A percentile compares a stretch with the other conserved stretches of the same genome.
phyloP scores from a whole-genome alignment of 2,888 invertebrate species.

The Eremobia ochroleuca region DNA sequence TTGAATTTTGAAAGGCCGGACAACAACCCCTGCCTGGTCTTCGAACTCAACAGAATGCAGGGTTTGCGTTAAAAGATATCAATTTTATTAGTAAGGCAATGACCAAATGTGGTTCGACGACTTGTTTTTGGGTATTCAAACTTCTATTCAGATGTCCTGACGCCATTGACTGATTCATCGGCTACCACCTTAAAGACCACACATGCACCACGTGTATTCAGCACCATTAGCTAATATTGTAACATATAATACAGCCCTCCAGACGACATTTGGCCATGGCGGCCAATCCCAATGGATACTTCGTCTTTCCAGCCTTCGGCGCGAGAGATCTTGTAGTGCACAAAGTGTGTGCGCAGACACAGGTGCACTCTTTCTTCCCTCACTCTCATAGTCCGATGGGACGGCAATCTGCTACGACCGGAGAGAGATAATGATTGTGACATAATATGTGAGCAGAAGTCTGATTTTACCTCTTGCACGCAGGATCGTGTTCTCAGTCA shows the following conservation, averaged over 20 bases:
- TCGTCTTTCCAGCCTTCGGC: not conserved
- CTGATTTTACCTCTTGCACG: not conserved
- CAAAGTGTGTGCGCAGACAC: not conserved
- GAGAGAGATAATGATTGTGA: not conserved
- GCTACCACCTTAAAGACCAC: conserved; percentile 3
- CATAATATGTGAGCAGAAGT: not conserved
- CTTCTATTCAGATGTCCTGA: conserved; percentile 27
- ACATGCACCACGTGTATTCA: conserved; percentile 12
- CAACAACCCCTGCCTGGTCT: conserved; percentile 72
- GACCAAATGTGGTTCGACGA: conserved; percentile 20
- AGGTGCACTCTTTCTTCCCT: not conserved
- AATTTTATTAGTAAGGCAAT: conserved; percentile 48
- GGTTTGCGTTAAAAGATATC: conserved; percentile 39
- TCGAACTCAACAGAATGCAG: conserved; percentile 74
- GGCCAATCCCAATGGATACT: not conserved
- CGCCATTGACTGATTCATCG: conserved; percentile 30
- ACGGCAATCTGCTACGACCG: not conserved
- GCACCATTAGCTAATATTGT: not conserved
- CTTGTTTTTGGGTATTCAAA: conserved; percentile 13
- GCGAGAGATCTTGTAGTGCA: not conserved
- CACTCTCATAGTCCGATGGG: not conserved
- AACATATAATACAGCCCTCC: not conserved
- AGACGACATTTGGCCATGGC: not conserved
- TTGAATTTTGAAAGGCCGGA: conserved; percentile 63
- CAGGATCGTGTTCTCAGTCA: not conserved